phyloP scores from a whole-genome alignment of 2,797 vertebrate genomes.

The Menidia menidia region DNA sequence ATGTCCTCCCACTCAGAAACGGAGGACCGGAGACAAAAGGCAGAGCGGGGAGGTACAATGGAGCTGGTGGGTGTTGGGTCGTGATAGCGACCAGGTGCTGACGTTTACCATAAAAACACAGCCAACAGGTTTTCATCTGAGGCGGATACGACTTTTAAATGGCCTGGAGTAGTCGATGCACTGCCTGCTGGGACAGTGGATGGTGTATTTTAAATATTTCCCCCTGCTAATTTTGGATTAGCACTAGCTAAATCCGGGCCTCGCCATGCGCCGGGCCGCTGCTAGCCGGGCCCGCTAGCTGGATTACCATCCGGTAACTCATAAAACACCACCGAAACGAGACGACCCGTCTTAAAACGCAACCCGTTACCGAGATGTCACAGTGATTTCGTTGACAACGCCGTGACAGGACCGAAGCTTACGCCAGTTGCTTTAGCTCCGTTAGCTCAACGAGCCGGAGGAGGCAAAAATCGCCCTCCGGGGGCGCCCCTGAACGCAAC shows the following conservation, averaged over 20 bases:
- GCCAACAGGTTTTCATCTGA: rapidly evolving
- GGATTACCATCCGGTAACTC: background rate
- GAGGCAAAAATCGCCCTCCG: constrained; percentile 27
- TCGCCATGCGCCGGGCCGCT: constrained; percentile 64
- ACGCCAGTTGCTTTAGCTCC: constrained; percentile 26
- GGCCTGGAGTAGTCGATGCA: rapidly evolving
- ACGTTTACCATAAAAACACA: rapidly evolving
- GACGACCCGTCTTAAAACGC: rapidly evolving
- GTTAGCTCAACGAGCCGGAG: background rate
- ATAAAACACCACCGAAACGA: rapidly evolving
- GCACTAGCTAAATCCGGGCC: constrained; percentile 56
- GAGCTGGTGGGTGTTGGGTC: background rate
- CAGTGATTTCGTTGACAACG: rapidly evolving
- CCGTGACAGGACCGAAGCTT: rapidly evolving
- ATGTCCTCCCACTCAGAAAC: background rate
- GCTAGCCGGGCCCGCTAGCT: constrained; percentile 53
- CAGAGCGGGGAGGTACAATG: background rate
- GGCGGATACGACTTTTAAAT: rapidly evolving
- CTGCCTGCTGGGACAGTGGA: no score
- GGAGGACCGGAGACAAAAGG: constrained; percentile 39
- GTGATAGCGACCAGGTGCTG: background rate
- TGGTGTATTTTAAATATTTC: background rate
- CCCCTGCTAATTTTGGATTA: constrained; percentile 41
- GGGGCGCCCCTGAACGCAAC: constrained; percentile 28
- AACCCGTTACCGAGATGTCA: constrained; percentile 1